Evolutionary conservation across 35 echinoderm and acorn worm species (phyloP), one percentile per base, ranked within the genome.

Genomic region (Lytechinus pictus): DNA sequence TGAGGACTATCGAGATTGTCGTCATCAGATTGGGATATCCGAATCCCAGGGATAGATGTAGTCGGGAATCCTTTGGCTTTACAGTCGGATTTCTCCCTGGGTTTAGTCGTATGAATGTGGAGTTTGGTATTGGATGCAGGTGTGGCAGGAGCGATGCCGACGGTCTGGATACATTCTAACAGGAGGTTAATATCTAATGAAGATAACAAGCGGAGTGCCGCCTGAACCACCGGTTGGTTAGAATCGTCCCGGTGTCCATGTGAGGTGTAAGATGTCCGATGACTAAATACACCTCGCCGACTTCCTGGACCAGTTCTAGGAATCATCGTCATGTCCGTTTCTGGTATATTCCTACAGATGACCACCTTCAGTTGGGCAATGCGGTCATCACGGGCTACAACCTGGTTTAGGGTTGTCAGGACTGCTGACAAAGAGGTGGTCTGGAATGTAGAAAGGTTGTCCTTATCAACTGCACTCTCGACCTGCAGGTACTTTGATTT

Each of bases 121-220:
- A 57, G 52, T 44, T 93, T 93, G 29, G 92, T 55, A 11, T 27
- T 54, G 14, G 92, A n/a, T 55, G n/a, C 9, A 10, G 28, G 52
- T 27, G 92, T 54, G 52, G 92, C 28, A 16, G 92, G 52, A 19
- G 92, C 54, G 9, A 90, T 54, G 13, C 92, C 92, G 10, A 96
- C 94, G 54, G 87, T 96, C 33, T 96, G 94, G 9, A 95, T 89
- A 52, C 96, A 96, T 87, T 96, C 96, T 19, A 96, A 56, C 5
- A 96, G 87, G 52, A 96, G 29, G 28, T 94, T 94, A 57, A 96
- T 87, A 94, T 96, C 96, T 56, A 96, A 86, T 9, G 96, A 89
- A 27, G 96, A 89, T 10, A 96, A 58, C 53, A 96, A 94, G 6
- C 94, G 54, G 52, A 96, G 52, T 24, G 94, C 96, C 24, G 87